Evolutionary conservation across 2,113 vertebrate genomes (phyloP).

Genomic region (Psammodynastes pulverulentus): DNA sequence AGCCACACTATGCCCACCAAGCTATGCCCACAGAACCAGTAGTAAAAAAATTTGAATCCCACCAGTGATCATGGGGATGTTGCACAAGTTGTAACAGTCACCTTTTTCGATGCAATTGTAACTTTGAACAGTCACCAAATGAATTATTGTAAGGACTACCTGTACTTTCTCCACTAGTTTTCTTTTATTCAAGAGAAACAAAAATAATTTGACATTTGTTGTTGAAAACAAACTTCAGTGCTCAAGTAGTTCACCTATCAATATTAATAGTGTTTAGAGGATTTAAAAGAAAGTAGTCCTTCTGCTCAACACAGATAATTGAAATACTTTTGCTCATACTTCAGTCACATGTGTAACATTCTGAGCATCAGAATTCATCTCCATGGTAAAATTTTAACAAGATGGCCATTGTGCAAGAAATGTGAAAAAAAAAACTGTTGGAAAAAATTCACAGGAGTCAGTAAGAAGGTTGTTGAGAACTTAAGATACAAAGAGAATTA

Average conservation of each 20-base stretch:
- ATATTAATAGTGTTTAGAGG: not conserved
- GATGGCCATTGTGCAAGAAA: not conserved
- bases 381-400: not conserved
- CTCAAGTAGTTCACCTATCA: not conserved
- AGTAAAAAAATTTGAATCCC: too few relatives aligned
- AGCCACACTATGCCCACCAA: too few relatives aligned
- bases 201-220: not conserved
- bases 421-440: not conserved
- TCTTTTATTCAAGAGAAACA: not conserved
- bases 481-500: not conserved
- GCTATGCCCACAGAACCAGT: too few relatives aligned
- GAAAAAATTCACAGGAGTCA: not conserved
- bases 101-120: too few relatives aligned
- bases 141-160: too few relatives aligned
- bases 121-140: too few relatives aligned
- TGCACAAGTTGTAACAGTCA: too few relatives aligned
- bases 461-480: not conserved
- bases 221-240: not conserved
- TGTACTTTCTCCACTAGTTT: not conserved
- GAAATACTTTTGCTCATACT: not conserved
- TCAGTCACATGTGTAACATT: not conserved
- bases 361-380: not conserved
- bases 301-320: not conserved
- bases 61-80: too few relatives aligned
- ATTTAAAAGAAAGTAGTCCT: not conserved